These are phyloP conservation scores for Trachelus tabidus DNA, from an alignment of 2,888 invertebrate genomes.

Conservation along the genomic window DNA sequence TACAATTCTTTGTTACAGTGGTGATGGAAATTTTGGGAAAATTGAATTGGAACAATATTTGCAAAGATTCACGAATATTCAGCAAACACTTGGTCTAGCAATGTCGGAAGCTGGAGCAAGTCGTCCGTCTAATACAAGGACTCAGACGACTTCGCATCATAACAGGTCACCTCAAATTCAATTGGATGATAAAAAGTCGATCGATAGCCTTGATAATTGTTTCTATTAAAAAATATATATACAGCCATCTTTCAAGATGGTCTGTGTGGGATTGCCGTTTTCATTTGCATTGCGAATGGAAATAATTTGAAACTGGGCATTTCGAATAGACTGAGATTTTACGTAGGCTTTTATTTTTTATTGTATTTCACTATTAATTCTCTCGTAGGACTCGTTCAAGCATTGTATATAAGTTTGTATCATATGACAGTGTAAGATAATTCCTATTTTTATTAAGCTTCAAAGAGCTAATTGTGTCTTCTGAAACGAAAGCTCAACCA, in stretches of 20 bases:
- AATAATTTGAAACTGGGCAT: neutral
- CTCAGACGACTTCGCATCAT: neutral
- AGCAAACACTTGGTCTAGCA: conserved; percentile 45
- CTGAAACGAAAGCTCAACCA: neutral
- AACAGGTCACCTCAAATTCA: conserved; percentile 11
- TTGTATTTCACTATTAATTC: neutral
- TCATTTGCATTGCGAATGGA: conserved; percentile 15
- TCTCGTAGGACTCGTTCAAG: neutral
- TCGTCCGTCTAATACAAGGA: neutral
- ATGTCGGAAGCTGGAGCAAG: conserved; percentile 35
- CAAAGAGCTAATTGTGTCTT: neutral
- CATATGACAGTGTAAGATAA: conserved; percentile 5
- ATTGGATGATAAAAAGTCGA: conserved; percentile 6
- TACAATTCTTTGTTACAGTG: conserved; percentile 25
- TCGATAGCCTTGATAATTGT: neutral
- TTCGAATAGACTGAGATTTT: conserved; percentile 11
- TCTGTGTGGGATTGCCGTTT: conserved; percentile 39
- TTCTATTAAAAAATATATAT: neutral
- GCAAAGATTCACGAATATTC: conserved; percentile 44
- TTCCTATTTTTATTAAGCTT: neutral
- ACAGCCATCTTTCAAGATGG: conserved; percentile 14
- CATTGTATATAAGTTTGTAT: conserved; percentile 5
- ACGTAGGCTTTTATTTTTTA: conserved; percentile 2
- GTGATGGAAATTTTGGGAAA: conserved; percentile 23
- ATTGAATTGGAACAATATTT: conserved; percentile 43